Conservation (phyloP, 1,140 invertebrate species). For the Drosophila tropicalis region DNA sequence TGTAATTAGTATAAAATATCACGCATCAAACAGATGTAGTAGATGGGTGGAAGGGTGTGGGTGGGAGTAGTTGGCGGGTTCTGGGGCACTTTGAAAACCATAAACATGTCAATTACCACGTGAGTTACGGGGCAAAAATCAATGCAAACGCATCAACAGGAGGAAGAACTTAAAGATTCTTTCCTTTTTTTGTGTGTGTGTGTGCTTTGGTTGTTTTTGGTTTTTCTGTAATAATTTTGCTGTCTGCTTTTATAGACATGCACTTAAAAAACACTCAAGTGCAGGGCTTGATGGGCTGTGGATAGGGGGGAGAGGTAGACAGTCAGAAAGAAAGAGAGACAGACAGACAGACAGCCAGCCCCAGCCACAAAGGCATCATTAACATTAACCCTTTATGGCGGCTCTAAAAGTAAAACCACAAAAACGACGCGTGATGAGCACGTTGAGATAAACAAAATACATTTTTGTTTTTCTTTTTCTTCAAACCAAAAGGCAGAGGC, state of each 20-base stretch:
- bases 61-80: neutral
- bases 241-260: conserved; percentile 73
- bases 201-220: neutral
- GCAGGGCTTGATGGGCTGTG: conserved; percentile 58
- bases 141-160: conserved; percentile 55
- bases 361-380: conserved; percentile 63
- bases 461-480: conserved; percentile 42
- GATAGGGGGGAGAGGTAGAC: conserved; percentile 9
- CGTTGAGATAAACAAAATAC: conserved; percentile 78
- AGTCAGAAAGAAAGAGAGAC: neutral
- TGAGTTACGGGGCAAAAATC: conserved; percentile 71
- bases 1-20: conserved; percentile 58
- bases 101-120: conserved; percentile 77
- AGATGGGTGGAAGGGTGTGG: neutral
- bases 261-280: conserved; percentile 79
- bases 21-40: conserved; percentile 32
- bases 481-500: conserved; percentile 5
- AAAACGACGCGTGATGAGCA: conserved; percentile 78
- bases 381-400: conserved; percentile 79
- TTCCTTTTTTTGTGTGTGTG: conserved; percentile 24
- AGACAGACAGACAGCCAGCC: neutral
- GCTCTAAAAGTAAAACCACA: conserved; percentile 75
- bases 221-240: conserved; percentile 64
- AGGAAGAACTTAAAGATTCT: conserved; percentile 10
- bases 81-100: conserved; percentile 32